Percentiles rank a stretch among this genome's conserved stretches.
Evolutionary conservation across 2,797 vertebrate genomes (phyloP).

Genomic region (Spondyliosoma cantharus): DNA sequence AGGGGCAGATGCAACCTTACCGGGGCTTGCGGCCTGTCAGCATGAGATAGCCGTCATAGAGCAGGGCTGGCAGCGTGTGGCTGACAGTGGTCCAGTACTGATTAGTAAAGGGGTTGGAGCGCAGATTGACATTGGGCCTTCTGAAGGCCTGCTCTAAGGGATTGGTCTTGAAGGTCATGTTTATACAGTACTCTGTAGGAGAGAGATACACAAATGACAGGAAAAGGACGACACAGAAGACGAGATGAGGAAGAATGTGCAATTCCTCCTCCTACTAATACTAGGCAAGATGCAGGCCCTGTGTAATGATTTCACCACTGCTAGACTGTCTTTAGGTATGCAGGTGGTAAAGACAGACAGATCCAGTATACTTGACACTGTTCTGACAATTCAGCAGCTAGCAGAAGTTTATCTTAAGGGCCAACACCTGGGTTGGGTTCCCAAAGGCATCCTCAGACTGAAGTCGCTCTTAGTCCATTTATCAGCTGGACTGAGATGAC

Average conservation of each 20-base stretch:
- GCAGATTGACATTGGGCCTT: constrained; percentile 88
- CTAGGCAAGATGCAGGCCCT: constrained; percentile 21
- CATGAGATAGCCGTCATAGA: constrained; percentile 88
- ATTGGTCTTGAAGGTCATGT: constrained; percentile 89
- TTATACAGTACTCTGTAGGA: constrained; percentile 90
- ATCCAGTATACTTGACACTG: not conserved
- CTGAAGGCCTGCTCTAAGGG: constrained; percentile 91
- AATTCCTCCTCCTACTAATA: constrained; percentile 24
- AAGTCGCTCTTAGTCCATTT: constrained; percentile 34
- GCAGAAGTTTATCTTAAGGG: constrained; percentile 24
- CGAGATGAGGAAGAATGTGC: constrained; percentile 40
- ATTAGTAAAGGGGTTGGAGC: constrained; percentile 87
- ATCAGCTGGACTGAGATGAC: constrained; percentile 29
- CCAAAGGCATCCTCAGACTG: constrained; percentile 20
- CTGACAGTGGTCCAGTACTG: constrained; percentile 87
- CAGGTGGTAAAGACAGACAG: not conserved
- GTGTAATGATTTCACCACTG: not conserved
- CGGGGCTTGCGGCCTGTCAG: constrained; percentile 91
- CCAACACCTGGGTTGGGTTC: constrained; percentile 36
- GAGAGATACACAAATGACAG: constrained; percentile 77
- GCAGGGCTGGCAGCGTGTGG: constrained; percentile 88
- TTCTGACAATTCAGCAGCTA: constrained; percentile 10
- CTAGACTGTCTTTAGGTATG: constrained; percentile 2
- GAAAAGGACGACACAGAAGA: constrained; percentile 71
- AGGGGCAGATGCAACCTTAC: constrained; percentile 89